Evolutionary conservation across 2,888 invertebrate species (phyloP).

Genomic region (Lamellibrachia columna): DNA sequence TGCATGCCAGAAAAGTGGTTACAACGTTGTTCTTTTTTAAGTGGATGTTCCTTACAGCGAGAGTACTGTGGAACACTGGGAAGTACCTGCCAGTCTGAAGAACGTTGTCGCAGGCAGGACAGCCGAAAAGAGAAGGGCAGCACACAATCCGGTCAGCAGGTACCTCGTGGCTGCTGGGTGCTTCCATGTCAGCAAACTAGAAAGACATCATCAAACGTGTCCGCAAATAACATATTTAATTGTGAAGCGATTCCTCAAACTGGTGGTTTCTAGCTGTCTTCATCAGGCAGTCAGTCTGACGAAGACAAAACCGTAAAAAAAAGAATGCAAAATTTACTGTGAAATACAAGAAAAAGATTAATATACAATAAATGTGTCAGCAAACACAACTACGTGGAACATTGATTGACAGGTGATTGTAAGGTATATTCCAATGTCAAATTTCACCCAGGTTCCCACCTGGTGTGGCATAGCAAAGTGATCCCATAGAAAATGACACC

Average conservation of each 20-base stretch:
- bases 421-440: not conserved
- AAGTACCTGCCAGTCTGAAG: slow-evolving; percentile 58
- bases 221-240: not conserved
- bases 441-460: not conserved
- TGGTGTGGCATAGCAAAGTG: too few species aligned
- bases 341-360: too few species aligned
- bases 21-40: too few species aligned
- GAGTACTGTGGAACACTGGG: not conserved
- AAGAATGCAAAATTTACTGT: too few species aligned
- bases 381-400: not conserved
- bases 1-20: too few species aligned
- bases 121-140: slow-evolving; percentile 56
- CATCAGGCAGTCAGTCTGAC: too few species aligned
- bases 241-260: too few species aligned
- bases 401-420: not conserved
- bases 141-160: slow-evolving; percentile 55
- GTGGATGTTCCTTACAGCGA: not conserved
- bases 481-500: too few species aligned
- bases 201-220: slow-evolving; percentile 28
- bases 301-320: too few species aligned
- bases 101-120: slow-evolving; percentile 55
- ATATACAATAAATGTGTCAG: slow-evolving; percentile 23
- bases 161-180: slow-evolving; percentile 57
- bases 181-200: slow-evolving; percentile 66
- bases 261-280: too few species aligned